Evolutionary conservation across 2,888 invertebrate species (phyloP), one percentile per base, ranked within the genome.

Genomic region (Ornithoptera priamus): DNA sequence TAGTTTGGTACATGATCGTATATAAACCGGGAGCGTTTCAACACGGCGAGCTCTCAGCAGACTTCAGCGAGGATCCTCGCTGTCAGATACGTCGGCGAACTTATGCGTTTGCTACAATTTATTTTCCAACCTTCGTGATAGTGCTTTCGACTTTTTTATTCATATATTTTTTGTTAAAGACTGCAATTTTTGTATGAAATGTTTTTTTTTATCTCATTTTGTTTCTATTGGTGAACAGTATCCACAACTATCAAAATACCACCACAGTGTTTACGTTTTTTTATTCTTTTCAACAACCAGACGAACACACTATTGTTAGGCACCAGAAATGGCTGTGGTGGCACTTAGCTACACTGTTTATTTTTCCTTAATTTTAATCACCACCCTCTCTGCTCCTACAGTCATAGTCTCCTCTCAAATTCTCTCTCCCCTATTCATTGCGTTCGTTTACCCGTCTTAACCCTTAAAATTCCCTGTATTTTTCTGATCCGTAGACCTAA

Each of bases 401-500:
- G 24, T 46, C 24, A 12, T 42, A 67, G 56, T 20, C 1, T 56
- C 56, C 56, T 56, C 20, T 56, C 56, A 56, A 56, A 20, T 17
- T n/a, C 58, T 42, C 46, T 17, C 65, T 15, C 18, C 58, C 15
- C 22, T 57, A 22, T 58, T 39, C 22, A 65, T 8, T 24, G 22
- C 58, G 46, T 59, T 46, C 2, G 42, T 22, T 18, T 46, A 42
- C 22, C 65, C 42, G 42, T 15, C 8, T 58, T 67, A 74, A 73
- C 69, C 73, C 74, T 73, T 70, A 60, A 50, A 66, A 67, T 72
- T 67, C 73, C 74, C 73, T 74, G 65, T 73, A 73, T 77, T 79
- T 77, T 75, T 74, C 72, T 72, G 73, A 60, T 58, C 59, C 59
- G 73, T 75, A 78, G 76, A 76, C 75, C 74, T 75, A 74, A 77